These are phyloP conservation scores for Cuculus canorus DNA, from an alignment of 2,797 vertebrate species.

Conservation along the genomic window DNA sequence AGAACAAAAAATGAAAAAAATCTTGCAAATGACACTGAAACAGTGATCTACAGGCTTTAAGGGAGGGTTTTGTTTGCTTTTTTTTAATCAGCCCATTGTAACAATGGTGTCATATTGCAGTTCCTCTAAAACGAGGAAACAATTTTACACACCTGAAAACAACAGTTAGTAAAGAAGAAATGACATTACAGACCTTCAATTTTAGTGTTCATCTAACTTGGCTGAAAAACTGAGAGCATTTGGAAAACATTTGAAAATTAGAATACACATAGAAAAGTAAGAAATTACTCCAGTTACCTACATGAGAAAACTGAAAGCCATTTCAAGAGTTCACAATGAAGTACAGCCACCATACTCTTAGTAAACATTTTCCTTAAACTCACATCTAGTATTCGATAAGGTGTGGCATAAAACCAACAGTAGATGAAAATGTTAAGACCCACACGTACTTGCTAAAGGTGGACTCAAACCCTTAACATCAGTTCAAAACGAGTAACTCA, in stretches of 20 bases:
- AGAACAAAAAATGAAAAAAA: neutral
- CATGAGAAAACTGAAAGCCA: neutral
- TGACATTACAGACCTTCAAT: neutral
- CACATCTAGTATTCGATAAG: neutral
- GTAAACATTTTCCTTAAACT: neutral
- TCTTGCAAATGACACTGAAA: neutral
- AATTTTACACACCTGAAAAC: neutral
- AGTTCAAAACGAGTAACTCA: neutral
- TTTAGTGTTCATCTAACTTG: neutral
- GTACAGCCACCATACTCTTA: neutral
- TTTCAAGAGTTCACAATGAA: constrained; percentile 19
- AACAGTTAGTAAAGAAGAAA: neutral
- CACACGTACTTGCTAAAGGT: neutral
- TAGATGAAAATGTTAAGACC: neutral
- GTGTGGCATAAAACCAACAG: neutral
- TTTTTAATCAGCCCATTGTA: neutral
- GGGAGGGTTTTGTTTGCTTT: neutral
- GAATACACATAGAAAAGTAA: neutral
- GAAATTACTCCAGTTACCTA: neutral
- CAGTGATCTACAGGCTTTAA: neutral
- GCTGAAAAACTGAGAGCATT: neutral
- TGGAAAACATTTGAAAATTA: neutral
- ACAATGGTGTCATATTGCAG: neutral
- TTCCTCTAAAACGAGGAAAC: neutral
- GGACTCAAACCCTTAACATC: neutral